Percentiles rank a stretch among this genome's conserved stretches.
Conservation (phyloP, 2,888 invertebrate species). For the Hydroisotoma schaefferi region DNA sequence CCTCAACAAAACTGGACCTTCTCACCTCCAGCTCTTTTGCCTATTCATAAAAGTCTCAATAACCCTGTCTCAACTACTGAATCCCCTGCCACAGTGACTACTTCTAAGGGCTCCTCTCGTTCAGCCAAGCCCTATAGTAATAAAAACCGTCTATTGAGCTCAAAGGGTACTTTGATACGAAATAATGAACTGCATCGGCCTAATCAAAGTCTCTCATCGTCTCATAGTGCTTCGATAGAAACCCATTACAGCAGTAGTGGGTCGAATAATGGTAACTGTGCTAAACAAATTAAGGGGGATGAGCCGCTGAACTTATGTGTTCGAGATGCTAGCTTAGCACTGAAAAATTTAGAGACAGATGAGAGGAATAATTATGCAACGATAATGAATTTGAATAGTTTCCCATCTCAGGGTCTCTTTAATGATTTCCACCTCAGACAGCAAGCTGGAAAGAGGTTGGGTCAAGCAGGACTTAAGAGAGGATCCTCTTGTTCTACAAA, state of each 20-base stretch:
- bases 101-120: neutral
- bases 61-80: conserved; percentile 52
- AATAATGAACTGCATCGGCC: neutral
- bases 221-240: neutral
- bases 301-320: conserved; percentile 46
- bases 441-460: conserved; percentile 1
- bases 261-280: neutral
- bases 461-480: neutral
- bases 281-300: conserved; percentile 12
- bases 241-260: neutral
- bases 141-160: too few species aligned
- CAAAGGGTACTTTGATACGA: too few species aligned
- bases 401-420: conserved; percentile 17
- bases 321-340: conserved; percentile 24
- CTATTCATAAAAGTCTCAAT: conserved; percentile 49
- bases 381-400: conserved; percentile 8
- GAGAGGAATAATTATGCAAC: neutral
- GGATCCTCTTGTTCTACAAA: neutral
- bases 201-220: neutral
- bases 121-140: neutral
- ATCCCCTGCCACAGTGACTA: conserved; percentile 55
- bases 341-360: neutral
- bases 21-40: conserved; percentile 56
- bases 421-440: conserved; percentile 27
- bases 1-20: conserved; percentile 51